Conservation (phyloP, 2,113 vertebrate genomes). For the Labeo catla region DNA sequence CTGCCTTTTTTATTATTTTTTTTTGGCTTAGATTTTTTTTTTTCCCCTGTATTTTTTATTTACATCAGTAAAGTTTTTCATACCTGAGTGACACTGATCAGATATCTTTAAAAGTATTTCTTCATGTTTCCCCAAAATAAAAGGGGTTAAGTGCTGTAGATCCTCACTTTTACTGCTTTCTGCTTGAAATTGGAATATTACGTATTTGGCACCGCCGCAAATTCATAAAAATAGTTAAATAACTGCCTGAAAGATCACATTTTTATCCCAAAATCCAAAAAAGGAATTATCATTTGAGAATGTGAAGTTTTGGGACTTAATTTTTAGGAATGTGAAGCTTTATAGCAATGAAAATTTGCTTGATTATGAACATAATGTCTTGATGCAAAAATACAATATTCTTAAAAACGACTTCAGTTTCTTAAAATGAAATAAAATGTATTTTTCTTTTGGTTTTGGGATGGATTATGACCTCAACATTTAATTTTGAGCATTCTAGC, state of each 20-base stretch:
- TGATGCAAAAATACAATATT: neutral
- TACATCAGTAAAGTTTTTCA: neutral
- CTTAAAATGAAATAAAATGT: neutral
- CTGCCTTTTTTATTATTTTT: slow-evolving; percentile 9
- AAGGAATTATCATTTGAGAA: neutral
- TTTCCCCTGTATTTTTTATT: neutral
- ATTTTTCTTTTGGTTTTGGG: neutral
- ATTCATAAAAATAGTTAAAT: neutral
- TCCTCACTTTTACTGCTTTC: neutral
- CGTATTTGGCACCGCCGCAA: too few relatives aligned
- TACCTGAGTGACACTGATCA: neutral
- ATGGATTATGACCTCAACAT: neutral
- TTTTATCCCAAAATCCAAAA: neutral
- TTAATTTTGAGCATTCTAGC: neutral
- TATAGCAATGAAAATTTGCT: neutral
- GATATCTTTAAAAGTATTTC: neutral
- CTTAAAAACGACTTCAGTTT: neutral
- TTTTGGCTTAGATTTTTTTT: neutral
- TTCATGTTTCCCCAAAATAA: slow-evolving; percentile 11
- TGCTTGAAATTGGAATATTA: neutral
- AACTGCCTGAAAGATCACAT: neutral
- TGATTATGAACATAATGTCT: neutral
- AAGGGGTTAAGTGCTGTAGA: neutral
- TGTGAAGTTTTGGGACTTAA: neutral
- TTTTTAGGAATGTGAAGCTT: neutral